phyloP scores from a whole-genome alignment of 1,140 invertebrate species.

The Caenorhabditis brenneri region DNA sequence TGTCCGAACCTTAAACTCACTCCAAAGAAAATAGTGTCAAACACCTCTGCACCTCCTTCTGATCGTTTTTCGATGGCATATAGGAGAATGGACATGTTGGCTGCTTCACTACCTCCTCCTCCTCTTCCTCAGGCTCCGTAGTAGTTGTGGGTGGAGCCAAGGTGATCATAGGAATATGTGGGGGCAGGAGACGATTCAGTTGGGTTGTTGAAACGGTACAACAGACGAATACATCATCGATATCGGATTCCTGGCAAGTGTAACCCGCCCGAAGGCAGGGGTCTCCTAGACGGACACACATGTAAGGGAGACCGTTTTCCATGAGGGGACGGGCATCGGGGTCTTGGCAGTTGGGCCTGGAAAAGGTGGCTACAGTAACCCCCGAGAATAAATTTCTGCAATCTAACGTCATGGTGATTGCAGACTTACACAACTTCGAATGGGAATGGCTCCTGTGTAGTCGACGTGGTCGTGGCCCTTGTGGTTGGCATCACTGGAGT shows the following conservation, averaged over 20 bases:
- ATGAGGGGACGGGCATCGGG: not conserved
- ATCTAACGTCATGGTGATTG: not conserved
- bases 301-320: conserved; percentile 19
- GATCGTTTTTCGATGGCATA: conserved; percentile 7
- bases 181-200: not conserved
- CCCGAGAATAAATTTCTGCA: not conserved
- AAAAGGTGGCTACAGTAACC: not conserved
- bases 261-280: not conserved
- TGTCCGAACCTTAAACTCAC: not conserved
- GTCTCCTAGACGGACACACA: not conserved
- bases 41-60: not conserved
- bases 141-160: not conserved
- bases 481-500: not conserved
- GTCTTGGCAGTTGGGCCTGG: conserved; percentile 25
- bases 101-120: not conserved
- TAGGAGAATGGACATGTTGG: conserved; percentile 20
- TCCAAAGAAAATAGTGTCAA: not conserved
- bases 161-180: not conserved
- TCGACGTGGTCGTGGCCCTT: too few species aligned
- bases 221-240: conserved; percentile 22
- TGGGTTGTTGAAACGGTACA: not conserved
- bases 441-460: not conserved
- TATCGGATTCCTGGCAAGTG: conserved; percentile 28
- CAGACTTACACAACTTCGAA: conserved; percentile 13
- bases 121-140: not conserved